These are phyloP conservation scores for Venturia canescens DNA, from an alignment of 1,140 invertebrate genomes.

Conservation along the genomic window DNA sequence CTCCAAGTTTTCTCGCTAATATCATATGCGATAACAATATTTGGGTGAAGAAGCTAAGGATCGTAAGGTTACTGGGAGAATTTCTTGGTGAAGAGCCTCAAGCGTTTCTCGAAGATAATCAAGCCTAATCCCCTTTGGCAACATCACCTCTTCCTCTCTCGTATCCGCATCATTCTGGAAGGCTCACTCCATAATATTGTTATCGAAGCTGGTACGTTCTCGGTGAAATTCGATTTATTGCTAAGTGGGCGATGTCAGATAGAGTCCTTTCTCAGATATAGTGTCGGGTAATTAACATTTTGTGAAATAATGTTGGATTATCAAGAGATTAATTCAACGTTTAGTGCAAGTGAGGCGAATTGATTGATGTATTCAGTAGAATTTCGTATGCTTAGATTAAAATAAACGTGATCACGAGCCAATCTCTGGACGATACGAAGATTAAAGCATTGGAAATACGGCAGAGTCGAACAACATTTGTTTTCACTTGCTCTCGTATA, in stretches of 20 bases:
- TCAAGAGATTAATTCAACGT: no score
- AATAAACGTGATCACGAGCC: no score
- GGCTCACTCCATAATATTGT: constrained; percentile 10
- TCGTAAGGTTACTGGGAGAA: neutral
- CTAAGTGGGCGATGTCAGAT: neutral
- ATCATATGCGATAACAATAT: neutral
- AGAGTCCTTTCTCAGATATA: neutral
- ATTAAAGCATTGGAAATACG: no score
- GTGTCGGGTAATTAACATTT: neutral
- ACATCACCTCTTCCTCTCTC: neutral
- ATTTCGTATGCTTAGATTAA: no score
- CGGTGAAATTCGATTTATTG: neutral
- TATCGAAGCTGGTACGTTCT: neutral
- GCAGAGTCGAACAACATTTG: no score
- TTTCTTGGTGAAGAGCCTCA: neutral
- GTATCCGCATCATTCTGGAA: constrained; percentile 6
- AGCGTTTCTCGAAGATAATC: constrained; percentile 28
- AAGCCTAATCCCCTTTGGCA: constrained; percentile 13
- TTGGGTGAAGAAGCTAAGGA: neutral
- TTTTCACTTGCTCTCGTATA: no score
- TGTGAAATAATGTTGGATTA: neutral
- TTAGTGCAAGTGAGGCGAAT: no score
- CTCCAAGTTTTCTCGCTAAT: neutral
- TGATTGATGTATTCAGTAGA: no score
- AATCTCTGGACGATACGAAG: no score